Evolutionary conservation across 2,113 vertebrate genomes (phyloP).

Genomic region (Neodontobutis hainanensis): DNA sequence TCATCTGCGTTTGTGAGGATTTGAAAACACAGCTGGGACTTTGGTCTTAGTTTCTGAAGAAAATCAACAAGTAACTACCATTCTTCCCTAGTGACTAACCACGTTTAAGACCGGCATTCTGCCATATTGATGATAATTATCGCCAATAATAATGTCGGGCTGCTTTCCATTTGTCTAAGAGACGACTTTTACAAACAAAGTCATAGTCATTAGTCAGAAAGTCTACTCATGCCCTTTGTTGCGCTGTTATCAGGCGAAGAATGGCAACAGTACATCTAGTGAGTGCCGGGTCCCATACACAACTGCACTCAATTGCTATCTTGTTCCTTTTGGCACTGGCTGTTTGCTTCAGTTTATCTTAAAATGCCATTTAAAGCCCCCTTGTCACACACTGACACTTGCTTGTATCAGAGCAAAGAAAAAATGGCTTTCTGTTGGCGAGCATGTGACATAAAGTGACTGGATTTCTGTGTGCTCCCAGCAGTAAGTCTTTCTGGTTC

Average conservation of each 20-base stretch:
- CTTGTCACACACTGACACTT: slow-evolving; percentile 43
- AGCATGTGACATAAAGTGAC: slow-evolving; percentile 31
- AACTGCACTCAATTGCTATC: slow-evolving; percentile 39
- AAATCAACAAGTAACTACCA: slow-evolving; percentile 13
- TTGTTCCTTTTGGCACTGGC: slow-evolving; percentile 45
- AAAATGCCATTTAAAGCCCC: slow-evolving; percentile 43
- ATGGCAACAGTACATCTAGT: slow-evolving; percentile 27
- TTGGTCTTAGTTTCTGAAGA: slow-evolving; percentile 21
- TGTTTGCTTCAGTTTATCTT: slow-evolving; percentile 51
- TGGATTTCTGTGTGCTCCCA: slow-evolving; percentile 34
- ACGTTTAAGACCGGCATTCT: background rate
- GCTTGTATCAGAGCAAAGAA: slow-evolving; percentile 22
- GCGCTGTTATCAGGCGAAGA: slow-evolving; percentile 8
- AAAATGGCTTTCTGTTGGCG: slow-evolving; percentile 36
- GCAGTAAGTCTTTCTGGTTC: slow-evolving; percentile 17
- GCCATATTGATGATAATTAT: background rate
- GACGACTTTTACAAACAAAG: too few species aligned
- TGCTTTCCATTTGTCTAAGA: background rate
- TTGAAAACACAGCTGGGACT: slow-evolving; percentile 38
- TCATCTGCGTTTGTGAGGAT: slow-evolving; percentile 36
- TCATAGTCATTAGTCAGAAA: background rate
- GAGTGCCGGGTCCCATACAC: slow-evolving; percentile 21
- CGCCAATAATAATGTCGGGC: background rate
- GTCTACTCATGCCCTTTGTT: background rate
- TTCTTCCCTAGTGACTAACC: background rate